These are phyloP conservation scores for Erannis defoliaria DNA, from an alignment of 2,888 invertebrate genomes.

Conservation along the genomic window DNA sequence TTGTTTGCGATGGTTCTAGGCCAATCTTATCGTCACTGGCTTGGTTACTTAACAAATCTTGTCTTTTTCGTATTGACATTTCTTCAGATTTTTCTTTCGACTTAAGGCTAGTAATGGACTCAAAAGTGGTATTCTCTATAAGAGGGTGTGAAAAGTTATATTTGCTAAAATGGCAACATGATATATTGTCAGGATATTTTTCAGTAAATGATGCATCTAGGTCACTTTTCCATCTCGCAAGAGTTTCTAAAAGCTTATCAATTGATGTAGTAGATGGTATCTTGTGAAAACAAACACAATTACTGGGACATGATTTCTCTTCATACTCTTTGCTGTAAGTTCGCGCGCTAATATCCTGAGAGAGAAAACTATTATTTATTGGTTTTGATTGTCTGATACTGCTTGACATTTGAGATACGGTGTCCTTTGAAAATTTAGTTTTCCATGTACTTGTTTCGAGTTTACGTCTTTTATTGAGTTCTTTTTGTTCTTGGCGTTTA, in stretches of 20 bases:
- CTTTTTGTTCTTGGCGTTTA: constrained; percentile 50
- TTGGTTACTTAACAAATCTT: background rate
- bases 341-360: constrained; percentile 40
- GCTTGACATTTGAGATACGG: constrained; percentile 44
- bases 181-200: background rate
- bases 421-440: constrained; percentile 46
- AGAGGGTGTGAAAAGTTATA: background rate
- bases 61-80: constrained; percentile 2
- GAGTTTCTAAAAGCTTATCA: constrained; percentile 66
- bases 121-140: constrained; percentile 9
- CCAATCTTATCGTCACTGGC: background rate
- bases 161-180: background rate
- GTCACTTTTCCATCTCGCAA: constrained; percentile 62
- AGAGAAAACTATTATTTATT: constrained; percentile 44
- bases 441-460: constrained; percentile 36
- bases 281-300: constrained; percentile 72
- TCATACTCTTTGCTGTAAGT: constrained; percentile 37
- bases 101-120: constrained; percentile 9
- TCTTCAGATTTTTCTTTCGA: constrained; percentile 11
- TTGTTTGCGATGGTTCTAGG: background rate
- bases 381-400: constrained; percentile 59
- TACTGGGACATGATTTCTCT: constrained; percentile 52
- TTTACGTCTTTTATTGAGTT: constrained; percentile 33
- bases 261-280: constrained; percentile 73
- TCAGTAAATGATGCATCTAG: constrained; percentile 36